Conservation (phyloP, 2,888 invertebrate genomes). For the Ophioninae sp. region DNA sequence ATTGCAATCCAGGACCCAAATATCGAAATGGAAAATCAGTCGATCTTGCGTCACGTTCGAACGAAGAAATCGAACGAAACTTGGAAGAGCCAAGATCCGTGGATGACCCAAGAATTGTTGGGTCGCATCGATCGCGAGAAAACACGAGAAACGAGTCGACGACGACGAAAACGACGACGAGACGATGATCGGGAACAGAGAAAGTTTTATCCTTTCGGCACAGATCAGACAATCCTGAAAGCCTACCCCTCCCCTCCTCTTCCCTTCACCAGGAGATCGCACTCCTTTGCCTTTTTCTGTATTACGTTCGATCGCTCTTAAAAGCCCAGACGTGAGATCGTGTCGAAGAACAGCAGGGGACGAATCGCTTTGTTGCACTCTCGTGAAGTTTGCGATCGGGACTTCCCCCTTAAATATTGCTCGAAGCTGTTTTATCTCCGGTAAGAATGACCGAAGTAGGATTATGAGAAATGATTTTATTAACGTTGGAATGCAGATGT, state of each 20-base stretch:
- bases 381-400: constrained; percentile 14
- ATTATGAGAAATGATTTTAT: background rate
- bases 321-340: constrained; percentile 53
- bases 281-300: constrained; percentile 32
- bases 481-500: background rate
- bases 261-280: constrained; percentile 9
- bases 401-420: constrained; percentile 11
- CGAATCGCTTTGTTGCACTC: constrained; percentile 16
- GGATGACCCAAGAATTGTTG: constrained; percentile 48
- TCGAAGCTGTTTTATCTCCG: constrained; percentile 4
- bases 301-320: constrained; percentile 41
- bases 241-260: background rate
- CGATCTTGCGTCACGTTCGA: constrained; percentile 59
- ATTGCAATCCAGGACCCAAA: too few relatives aligned
- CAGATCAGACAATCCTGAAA: constrained; percentile 41
- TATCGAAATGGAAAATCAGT: too few relatives aligned
- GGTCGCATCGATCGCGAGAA: constrained; percentile 53
- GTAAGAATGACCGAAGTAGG: background rate
- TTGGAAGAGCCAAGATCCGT: constrained; percentile 43
- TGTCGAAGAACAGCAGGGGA: constrained; percentile 48
- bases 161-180: constrained; percentile 32
- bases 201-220: constrained; percentile 60
- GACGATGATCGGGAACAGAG: constrained; percentile 55
- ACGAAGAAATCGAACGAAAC: constrained; percentile 49
- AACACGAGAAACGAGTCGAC: constrained; percentile 40